These are phyloP conservation scores for Corbicula japonica DNA, from an alignment of 2,888 invertebrate species.

Conservation along the genomic window DNA sequence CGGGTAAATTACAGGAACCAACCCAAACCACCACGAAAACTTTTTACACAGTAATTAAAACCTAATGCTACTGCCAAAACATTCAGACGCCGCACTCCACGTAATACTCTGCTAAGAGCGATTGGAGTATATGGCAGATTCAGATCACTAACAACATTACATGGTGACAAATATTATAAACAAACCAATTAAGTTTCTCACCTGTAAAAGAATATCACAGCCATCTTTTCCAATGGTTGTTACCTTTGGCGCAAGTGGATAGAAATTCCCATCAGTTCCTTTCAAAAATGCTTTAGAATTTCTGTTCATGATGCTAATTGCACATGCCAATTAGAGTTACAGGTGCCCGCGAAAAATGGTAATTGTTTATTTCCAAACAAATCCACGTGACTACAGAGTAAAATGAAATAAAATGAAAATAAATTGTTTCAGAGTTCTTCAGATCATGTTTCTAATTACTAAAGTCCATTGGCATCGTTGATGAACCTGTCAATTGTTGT, in stretches of 20 bases:
- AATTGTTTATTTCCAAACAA: constrained; percentile 15
- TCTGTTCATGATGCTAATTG: constrained; percentile 43
- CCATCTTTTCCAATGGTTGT: constrained; percentile 86
- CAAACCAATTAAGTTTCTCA: constrained; percentile 56
- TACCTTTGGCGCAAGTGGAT: constrained; percentile 84
- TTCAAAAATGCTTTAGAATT: constrained; percentile 84
- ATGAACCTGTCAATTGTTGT: constrained; percentile 43
- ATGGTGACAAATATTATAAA: too few relatives aligned
- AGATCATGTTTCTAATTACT: constrained; percentile 20
- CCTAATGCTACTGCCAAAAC: too few relatives aligned
- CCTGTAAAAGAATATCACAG: constrained; percentile 86
- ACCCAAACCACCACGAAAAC: too few relatives aligned
- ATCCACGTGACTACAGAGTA: background rate
- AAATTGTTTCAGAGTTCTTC: background rate
- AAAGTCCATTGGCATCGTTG: constrained; percentile 8
- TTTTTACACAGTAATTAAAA: too few relatives aligned
- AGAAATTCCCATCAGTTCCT: constrained; percentile 80
- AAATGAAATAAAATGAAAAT: background rate
- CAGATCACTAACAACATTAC: too few relatives aligned
- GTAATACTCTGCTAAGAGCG: too few relatives aligned
- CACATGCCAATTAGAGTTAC: constrained; percentile 59
- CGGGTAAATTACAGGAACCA: too few relatives aligned
- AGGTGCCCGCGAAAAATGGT: constrained; percentile 60
- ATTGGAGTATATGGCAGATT: too few relatives aligned
- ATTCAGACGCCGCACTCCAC: too few relatives aligned